phyloP scores from a whole-genome alignment of 2,113 vertebrate species.

The mouse (Mus musculus) region DNA sequence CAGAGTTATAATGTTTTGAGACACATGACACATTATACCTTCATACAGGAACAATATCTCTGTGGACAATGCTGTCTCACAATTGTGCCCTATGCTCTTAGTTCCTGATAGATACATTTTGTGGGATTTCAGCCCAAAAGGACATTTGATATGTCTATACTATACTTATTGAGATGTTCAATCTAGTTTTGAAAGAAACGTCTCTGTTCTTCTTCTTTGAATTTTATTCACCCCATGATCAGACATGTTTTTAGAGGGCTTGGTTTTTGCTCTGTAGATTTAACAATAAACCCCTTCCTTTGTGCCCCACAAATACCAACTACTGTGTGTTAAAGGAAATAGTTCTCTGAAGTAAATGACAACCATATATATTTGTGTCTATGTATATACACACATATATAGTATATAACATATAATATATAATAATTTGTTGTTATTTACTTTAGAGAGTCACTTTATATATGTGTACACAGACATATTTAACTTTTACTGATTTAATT shows the following conservation, averaged over 20 bases:
- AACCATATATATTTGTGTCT: too few relatives aligned
- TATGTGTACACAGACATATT: background rate
- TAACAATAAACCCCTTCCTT: background rate
- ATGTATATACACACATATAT: background rate
- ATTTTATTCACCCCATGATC: background rate
- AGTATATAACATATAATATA: too few relatives aligned
- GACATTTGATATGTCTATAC: background rate
- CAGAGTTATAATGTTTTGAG: background rate
- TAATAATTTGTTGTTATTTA: too few relatives aligned
- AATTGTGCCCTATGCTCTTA: background rate
- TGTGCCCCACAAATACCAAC: background rate
- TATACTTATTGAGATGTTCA: background rate
- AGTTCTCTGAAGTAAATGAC: background rate
- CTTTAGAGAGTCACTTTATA: too few relatives aligned
- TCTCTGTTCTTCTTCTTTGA: background rate
- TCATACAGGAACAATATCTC: background rate
- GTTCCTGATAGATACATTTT: background rate
- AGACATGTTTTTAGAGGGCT: background rate
- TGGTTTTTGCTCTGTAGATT: background rate
- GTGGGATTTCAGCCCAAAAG: background rate
- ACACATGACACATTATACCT: background rate
- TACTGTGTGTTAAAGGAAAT: background rate
- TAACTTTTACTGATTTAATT: background rate
- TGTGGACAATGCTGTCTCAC: background rate
- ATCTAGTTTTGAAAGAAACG: background rate